Conservation (phyloP, 2,113 vertebrate species). For the Embiotoca jacksoni region DNA sequence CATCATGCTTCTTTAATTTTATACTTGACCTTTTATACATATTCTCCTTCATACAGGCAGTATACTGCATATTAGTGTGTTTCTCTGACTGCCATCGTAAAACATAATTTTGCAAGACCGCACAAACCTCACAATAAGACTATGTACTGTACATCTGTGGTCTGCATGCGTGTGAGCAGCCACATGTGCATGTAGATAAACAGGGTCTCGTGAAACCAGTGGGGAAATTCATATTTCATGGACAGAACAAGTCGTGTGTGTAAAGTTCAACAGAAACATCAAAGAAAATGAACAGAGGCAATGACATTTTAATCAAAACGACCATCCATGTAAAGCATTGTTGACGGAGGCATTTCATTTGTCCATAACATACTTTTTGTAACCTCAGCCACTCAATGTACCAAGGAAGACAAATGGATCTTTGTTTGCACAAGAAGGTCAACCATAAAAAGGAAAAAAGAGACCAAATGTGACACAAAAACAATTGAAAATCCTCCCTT, state of each 20-base stretch:
- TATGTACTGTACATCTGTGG: conserved; percentile 4
- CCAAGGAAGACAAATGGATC: conserved; percentile 62
- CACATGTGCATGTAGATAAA: conserved; percentile 50
- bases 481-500: not conserved
- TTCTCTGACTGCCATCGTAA: conserved; percentile 17
- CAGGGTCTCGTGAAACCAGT: conserved; percentile 52
- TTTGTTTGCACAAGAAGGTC: conserved; percentile 73
- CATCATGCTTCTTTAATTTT: not conserved
- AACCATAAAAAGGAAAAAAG: conserved; percentile 37
- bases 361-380: conserved; percentile 63
- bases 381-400: conserved; percentile 49
- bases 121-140: conserved; percentile 1
- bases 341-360: conserved; percentile 78
- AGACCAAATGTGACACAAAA: conserved; percentile 18
- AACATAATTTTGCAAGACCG: conserved; percentile 3
- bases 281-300: conserved; percentile 81
- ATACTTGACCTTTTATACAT: not conserved
- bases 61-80: not conserved
- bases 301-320: conserved; percentile 85
- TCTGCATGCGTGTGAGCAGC: conserved; percentile 33
- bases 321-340: conserved; percentile 72
- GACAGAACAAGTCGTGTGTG: conserved; percentile 85
- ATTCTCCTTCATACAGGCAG: not conserved
- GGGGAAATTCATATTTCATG: conserved; percentile 80
- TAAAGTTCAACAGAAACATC: conserved; percentile 86